Evolutionary conservation across 2,113 vertebrate species (phyloP).

Genomic region (Epinephelus cyanopodus): DNA sequence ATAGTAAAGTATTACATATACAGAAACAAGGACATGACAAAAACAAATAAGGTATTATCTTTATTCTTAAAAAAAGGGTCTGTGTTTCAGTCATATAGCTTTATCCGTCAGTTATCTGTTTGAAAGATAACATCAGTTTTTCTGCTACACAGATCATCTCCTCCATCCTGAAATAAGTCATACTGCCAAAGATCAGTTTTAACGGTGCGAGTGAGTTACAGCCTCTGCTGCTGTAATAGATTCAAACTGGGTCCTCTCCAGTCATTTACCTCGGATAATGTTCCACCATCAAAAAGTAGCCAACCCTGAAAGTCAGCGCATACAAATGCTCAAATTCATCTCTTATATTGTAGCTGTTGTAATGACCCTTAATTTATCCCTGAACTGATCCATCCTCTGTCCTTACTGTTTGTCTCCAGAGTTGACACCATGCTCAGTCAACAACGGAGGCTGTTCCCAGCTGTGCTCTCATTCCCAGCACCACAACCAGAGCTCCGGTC

Average conservation of each 20-base stretch:
- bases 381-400: background rate
- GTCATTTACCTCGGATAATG: background rate
- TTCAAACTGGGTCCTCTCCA: background rate
- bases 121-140: too few species aligned
- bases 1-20: too few species aligned
- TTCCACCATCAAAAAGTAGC: too few species aligned
- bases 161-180: background rate
- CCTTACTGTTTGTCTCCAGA: conserved; percentile 44
- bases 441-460: conserved; percentile 79
- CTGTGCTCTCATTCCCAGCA: conserved; percentile 60
- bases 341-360: background rate
- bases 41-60: too few species aligned
- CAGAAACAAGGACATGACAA: too few species aligned
- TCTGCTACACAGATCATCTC: background rate
- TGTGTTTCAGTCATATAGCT: too few species aligned
- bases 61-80: too few species aligned
- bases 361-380: background rate
- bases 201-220: background rate
- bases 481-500: conserved; percentile 47
- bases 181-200: background rate
- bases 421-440: conserved; percentile 72
- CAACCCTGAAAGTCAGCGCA: background rate
- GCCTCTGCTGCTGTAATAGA: background rate
- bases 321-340: background rate
- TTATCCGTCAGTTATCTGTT: too few species aligned